Evolutionary conservation across 2,797 vertebrate species (phyloP), one percentile per base, ranked within the genome.

Genomic region (Rhinichthys osculus): DNA sequence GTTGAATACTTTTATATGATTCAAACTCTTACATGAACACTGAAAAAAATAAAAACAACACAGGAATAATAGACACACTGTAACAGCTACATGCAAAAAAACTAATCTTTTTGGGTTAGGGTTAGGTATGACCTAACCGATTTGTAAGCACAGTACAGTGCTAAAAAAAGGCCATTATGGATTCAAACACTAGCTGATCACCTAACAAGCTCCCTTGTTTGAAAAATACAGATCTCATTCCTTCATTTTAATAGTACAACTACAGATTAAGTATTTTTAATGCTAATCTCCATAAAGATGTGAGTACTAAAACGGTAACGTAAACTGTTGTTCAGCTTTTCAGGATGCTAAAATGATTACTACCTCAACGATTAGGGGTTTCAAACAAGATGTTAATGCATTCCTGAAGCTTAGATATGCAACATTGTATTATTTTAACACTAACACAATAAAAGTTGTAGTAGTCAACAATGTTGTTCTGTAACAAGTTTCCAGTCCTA

Each of bases 81-180:
- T 64, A 44, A 83, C 4, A 14, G 54, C 59, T 44, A n/a, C n/a
- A 47, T 70, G 64, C 23, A 44, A 30, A 70, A 70, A 17, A 54
- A 21, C 13, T 57, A 14, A 52, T 54, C 16, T 19, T 81, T 23
- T 10, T 17, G 23, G 27, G 27, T 27, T 38, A 38, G 5, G 38
- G 76, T 78, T 78, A 78, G 52, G 13, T 67, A 11, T 38, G 57
- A 50, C 21, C 19, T 27, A 76, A 77, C 16, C 19, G 21, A 76
- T 77, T 23, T 77, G 13, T 1, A 23, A 77, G n/a, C 82, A 84
- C 73, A 42, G 17, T 42, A 42, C 4, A 42, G 64, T 66, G 73
- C 73, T 40, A 23, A 54, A 54, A 54, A 84, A 67, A 84, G 83
- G 83, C 73, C 47, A 44, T 84, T 70, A 33, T 57, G n/a, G 73